Base-by-base conservation (phyloP, 2,113 vertebrate genomes). In the Ploceus nigricollis region DNA sequence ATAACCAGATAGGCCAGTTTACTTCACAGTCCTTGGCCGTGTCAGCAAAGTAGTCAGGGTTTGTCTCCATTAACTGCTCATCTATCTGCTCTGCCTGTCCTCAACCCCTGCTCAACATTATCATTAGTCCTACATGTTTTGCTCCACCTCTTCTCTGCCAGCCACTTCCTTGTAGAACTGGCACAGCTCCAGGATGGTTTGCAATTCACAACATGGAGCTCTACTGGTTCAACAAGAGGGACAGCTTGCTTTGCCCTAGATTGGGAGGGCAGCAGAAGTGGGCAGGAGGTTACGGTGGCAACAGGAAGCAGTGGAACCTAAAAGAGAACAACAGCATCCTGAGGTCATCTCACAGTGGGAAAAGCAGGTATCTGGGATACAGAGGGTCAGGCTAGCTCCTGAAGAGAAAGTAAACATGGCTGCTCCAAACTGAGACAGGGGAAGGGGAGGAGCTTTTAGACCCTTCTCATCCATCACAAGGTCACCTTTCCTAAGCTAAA, bases 11-110 rank as follows among this genome's bases (percentile, higher is more conserved):
- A 31, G 76, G 64, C 82, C 56, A 61, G 88, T 95, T 96, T 63
- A 87, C 82, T 92, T 90, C 95, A 83, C 93, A 94, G 82, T 92
- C 71, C 88, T 64, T 64, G 64, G 28, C 69, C 88, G 71, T 87
- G 94, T 96, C 92, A 96, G 93, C 86, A 81, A 83, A 69, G 81
- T 54, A 85, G 82, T n/a, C 2, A 2, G 47, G 56, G 63, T 90
- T 96, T 88, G 93, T 94, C 85, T 94, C 68, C 58, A 80, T 50
- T 94, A 96, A 86, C 82, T 70, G 47, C 90, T 80, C 88, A 58
- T 83, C 70, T 93, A 88, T 84, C 92, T 95, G 39, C 42, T 86
- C 95, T 93, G 88, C 76, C 70, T 63, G 13, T 65, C 33, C 76
- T 90, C 76, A 94, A 31, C 23, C 69, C 56, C 79, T 61, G 47